These are phyloP conservation scores for Cephus nigrinus DNA, from an alignment of 2,888 invertebrate genomes.

Conservation along the genomic window DNA sequence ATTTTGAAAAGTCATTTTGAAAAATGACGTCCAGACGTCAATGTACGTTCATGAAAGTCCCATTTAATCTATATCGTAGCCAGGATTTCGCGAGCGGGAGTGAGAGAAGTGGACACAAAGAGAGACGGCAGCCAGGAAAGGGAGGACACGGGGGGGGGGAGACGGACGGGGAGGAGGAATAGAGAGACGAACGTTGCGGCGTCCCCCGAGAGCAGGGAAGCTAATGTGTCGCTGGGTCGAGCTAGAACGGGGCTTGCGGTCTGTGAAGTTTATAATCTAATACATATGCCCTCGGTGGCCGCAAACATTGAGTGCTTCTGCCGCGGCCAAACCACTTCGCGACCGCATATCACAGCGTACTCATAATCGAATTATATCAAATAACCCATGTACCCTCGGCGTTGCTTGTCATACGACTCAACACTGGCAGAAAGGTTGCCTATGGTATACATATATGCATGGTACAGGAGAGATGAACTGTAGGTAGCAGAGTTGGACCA, in stretches of 20 bases:
- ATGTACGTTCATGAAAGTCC: background rate
- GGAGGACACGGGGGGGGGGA: background rate
- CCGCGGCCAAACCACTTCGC: slow-evolving; percentile 58
- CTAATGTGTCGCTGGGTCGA: slow-evolving; percentile 47
- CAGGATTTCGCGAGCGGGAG: background rate
- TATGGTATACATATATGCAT: background rate
- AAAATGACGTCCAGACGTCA: background rate
- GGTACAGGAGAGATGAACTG: background rate
- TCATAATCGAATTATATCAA: slow-evolving; percentile 63
- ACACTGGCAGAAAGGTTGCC: background rate
- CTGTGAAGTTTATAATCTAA: slow-evolving; percentile 65
- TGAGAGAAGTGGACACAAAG: background rate
- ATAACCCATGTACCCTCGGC: slow-evolving; percentile 49
- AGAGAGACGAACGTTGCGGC: slow-evolving; percentile 20
- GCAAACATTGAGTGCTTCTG: slow-evolving; percentile 62
- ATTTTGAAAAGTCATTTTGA: background rate
- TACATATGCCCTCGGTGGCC: slow-evolving; percentile 54
- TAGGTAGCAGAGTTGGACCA: background rate
- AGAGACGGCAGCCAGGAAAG: background rate
- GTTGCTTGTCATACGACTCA: background rate
- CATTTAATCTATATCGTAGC: background rate
- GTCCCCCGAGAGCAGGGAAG: slow-evolving; percentile 30
- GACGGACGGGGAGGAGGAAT: background rate
- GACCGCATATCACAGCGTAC: slow-evolving; percentile 55
- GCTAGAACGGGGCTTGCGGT: slow-evolving; percentile 39